Evolutionary conservation across 1,140 invertebrate genomes (phyloP).

Genomic region (Lethocerus indicus): DNA sequence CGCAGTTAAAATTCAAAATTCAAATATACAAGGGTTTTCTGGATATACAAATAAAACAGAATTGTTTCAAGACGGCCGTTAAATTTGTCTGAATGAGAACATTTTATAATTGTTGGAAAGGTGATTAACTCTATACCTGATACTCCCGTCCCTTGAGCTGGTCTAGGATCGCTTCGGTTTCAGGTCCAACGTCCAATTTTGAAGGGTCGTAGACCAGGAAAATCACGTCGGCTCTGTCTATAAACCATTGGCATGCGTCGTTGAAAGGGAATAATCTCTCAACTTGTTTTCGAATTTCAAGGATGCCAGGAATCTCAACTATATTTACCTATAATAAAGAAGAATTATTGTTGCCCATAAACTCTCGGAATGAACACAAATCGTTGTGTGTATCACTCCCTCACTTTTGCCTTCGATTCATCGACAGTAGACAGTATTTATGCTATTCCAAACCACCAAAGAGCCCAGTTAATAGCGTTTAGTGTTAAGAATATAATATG

Average conservation of each 20-base stretch:
- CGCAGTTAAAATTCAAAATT: background rate
- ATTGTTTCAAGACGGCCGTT: too few species aligned
- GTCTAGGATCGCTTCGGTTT: constrained; percentile 84
- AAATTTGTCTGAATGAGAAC: too few species aligned
- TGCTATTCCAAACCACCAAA: too few species aligned
- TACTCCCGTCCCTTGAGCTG: constrained; percentile 84
- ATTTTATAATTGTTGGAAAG: too few species aligned
- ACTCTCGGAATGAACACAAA: too few species aligned
- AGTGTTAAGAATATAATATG: too few species aligned
- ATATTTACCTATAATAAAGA: constrained; percentile 61
- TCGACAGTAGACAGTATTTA: too few species aligned
- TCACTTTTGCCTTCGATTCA: too few species aligned
- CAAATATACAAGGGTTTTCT: background rate
- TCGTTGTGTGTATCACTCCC: too few species aligned
- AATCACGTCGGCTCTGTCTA: constrained; percentile 86
- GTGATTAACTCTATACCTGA: constrained; percentile 47
- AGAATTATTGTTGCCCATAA: too few species aligned
- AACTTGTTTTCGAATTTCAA: constrained; percentile 85
- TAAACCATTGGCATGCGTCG: constrained; percentile 92
- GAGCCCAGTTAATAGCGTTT: too few species aligned
- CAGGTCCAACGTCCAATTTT: constrained; percentile 85
- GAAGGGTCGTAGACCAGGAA: constrained; percentile 89
- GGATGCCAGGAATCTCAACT: constrained; percentile 88
- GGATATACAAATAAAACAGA: background rate
- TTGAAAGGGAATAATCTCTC: constrained; percentile 87